Conservation (phyloP, 2,888 invertebrate genomes). For the Automeris io region DNA sequence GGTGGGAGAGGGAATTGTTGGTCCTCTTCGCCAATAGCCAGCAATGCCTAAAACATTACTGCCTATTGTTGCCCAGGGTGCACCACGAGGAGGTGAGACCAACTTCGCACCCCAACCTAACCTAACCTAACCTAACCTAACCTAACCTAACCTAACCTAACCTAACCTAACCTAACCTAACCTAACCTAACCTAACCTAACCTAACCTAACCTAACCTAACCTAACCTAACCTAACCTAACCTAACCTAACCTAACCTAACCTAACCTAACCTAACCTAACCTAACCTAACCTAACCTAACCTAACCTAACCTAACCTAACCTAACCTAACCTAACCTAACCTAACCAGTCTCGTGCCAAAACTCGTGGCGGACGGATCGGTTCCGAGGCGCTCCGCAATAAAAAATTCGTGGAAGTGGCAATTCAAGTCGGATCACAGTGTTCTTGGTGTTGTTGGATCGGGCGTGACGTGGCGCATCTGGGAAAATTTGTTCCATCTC, state of each 20-base stretch:
- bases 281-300: slow-evolving; percentile 21
- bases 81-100: background rate
- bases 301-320: slow-evolving; percentile 21
- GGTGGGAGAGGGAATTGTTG: too few species aligned
- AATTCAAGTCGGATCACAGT: too few species aligned
- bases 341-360: too few species aligned
- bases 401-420: too few species aligned
- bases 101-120: slow-evolving; percentile 7
- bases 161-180: slow-evolving; percentile 15
- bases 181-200: slow-evolving; percentile 16
- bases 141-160: slow-evolving; percentile 15
- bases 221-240: slow-evolving; percentile 18
- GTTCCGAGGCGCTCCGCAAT: too few species aligned
- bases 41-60: too few species aligned
- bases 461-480: too few species aligned
- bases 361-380: too few species aligned
- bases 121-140: slow-evolving; percentile 13
- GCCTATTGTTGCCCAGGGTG: too few species aligned
- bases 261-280: slow-evolving; percentile 16
- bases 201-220: slow-evolving; percentile 17
- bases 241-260: slow-evolving; percentile 17
- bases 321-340: slow-evolving; percentile 18
- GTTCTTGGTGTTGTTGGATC: too few species aligned
- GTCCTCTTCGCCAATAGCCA: too few species aligned
- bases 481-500: too few species aligned